phyloP scores from a whole-genome alignment of 2,113 vertebrate genomes.

The Synchiropus splendidus region DNA sequence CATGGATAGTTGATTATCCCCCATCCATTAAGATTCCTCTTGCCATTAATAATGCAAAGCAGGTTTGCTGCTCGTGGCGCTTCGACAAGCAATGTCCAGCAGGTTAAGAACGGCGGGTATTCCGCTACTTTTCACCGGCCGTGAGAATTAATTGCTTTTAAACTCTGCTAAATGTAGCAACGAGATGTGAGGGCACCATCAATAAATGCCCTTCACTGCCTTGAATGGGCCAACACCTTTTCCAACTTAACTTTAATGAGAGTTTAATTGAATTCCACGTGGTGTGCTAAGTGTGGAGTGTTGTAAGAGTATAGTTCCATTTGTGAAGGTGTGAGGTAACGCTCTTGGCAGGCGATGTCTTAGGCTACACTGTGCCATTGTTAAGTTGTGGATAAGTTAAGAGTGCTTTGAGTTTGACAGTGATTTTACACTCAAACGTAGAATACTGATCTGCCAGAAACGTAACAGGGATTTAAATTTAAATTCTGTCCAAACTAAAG shows the following conservation, averaged over 20 bases:
- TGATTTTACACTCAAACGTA: no score
- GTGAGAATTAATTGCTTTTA: conserved; percentile 99
- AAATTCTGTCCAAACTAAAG: no score
- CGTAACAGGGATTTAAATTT: no score
- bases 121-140: conserved; percentile 97
- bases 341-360: no score
- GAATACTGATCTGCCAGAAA: no score
- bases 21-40: conserved; percentile 99
- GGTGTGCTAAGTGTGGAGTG: conserved; percentile 15
- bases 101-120: conserved; percentile 95
- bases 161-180: conserved; percentile 98
- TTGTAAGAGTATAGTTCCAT: conserved; percentile 12
- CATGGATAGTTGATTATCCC: conserved; percentile 95
- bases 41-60: conserved; percentile 99
- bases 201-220: conserved; percentile 81
- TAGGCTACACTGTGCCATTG: no score
- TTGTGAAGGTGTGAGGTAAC: conserved; percentile 15
- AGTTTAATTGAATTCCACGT: conserved; percentile 57
- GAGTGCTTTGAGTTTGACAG: no score
- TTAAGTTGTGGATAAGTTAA: no score
- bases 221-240: conserved; percentile 46
- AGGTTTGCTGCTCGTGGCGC: conserved; percentile 79
- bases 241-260: conserved; percentile 61
- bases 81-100: conserved; percentile 86
- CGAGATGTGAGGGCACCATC: conserved; percentile 94